Evolutionary conservation across 1,140 invertebrate genomes (phyloP).

Genomic region (Dinothrombium tinctorium): DNA sequence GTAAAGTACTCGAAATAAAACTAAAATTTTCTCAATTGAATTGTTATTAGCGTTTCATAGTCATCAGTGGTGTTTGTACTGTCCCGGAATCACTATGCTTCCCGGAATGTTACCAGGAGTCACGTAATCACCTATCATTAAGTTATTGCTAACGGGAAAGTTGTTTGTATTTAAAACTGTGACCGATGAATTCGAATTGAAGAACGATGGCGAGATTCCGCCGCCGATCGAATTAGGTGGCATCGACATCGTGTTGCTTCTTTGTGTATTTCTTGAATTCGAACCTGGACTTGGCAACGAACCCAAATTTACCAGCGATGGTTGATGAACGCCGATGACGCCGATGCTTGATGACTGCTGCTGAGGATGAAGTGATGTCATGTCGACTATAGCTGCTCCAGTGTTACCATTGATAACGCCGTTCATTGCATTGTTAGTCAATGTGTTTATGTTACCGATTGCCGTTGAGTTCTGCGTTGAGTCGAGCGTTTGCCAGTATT

Average conservation of each 20-base stretch:
- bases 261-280: not conserved
- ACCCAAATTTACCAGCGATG: slow-evolving; percentile 2
- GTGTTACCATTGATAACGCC: slow-evolving; percentile 2
- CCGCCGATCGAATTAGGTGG: slow-evolving; percentile 42
- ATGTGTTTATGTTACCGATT: no score
- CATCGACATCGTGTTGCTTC: slow-evolving; percentile 21
- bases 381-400: not conserved
- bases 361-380: not conserved
- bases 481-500: slow-evolving; percentile 64
- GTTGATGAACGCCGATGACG: not conserved
- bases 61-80: not conserved
- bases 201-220: slow-evolving; percentile 41
- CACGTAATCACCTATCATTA: slow-evolving; percentile 52
- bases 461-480: slow-evolving; percentile 18
- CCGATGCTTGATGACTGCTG: not conserved
- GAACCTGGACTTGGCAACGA: not conserved
- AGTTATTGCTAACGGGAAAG: slow-evolving; percentile 43
- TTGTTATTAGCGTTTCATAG: not conserved
- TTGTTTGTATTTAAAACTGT: slow-evolving; percentile 26
- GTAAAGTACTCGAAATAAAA: not conserved
- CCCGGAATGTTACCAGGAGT: not conserved
- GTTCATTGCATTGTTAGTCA: not conserved
- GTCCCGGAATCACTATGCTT: not conserved
- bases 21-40: not conserved
- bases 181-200: slow-evolving; percentile 20